A percentile compares a stretch with the other conserved stretches of the same genome.
phyloP scores from a whole-genome alignment of 2,113 vertebrate genomes.

The Brachypodius melanocephalos region DNA sequence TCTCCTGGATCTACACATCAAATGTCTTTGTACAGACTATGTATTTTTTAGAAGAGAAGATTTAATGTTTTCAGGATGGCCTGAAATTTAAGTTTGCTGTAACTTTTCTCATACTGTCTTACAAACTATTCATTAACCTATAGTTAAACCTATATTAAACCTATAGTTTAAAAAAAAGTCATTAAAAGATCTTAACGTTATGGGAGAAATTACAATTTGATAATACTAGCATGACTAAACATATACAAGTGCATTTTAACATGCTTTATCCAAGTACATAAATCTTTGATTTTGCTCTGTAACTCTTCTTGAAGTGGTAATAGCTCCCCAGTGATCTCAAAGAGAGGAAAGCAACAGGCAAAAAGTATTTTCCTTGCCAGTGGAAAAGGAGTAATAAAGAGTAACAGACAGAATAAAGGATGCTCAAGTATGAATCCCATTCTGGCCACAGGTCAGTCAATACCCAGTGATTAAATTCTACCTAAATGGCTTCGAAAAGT shows the following conservation, averaged over 20 bases:
- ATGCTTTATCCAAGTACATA: not conserved
- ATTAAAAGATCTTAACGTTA: not conserved
- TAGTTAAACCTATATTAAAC: not conserved
- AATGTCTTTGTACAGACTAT: fast-evolving
- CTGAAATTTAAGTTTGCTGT: not conserved
- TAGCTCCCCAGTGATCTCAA: not conserved
- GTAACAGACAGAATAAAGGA: not conserved
- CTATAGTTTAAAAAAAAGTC: not conserved
- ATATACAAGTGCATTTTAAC: not conserved
- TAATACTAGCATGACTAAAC: not conserved
- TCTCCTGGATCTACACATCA: not conserved
- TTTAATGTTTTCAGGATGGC: not conserved
- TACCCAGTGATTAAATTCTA: not conserved
- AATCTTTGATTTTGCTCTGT: not conserved
- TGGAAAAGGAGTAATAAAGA: not conserved
- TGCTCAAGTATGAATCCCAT: not conserved
- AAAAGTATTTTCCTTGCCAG: not conserved
- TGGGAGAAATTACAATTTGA: not conserved
- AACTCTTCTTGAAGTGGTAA: not conserved
- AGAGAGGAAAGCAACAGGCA: not conserved
- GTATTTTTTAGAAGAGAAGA: not conserved
- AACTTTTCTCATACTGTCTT: not conserved
- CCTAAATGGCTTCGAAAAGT: not conserved
- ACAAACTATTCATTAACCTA: not conserved
- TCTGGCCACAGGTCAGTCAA: not conserved